Conservation (phyloP, 2,888 invertebrate genomes). For the Drosophila merina region DNA sequence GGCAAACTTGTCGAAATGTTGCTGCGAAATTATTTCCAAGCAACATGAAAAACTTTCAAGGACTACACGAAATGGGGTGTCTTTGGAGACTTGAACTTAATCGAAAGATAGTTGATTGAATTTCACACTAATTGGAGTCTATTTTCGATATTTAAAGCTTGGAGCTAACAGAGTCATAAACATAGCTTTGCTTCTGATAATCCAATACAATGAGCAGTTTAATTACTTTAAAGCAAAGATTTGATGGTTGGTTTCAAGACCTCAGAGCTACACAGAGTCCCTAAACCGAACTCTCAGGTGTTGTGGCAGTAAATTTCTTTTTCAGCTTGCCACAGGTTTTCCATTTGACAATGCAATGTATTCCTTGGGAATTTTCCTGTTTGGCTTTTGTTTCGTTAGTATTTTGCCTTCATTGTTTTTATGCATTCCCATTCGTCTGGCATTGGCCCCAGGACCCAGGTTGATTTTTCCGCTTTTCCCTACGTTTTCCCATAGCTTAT, state of each 20-base stretch:
- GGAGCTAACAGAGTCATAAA: neutral
- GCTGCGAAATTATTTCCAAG: slow-evolving; percentile 51
- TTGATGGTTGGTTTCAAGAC: too few relatives aligned
- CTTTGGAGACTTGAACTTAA: neutral
- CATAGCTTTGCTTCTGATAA: too few relatives aligned
- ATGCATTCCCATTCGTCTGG: slow-evolving; percentile 28
- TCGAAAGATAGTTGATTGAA: slow-evolving; percentile 2
- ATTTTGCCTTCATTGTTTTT: slow-evolving; percentile 47
- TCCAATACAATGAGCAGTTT: too few relatives aligned
- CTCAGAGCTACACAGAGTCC: neutral
- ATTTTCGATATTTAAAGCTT: neutral
- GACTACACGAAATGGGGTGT: slow-evolving; percentile 16
- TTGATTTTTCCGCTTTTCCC: slow-evolving; percentile 6
- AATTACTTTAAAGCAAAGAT: neutral
- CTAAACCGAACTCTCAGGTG: slow-evolving; percentile 35
- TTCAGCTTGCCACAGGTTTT: slow-evolving; percentile 45
- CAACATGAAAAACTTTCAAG: slow-evolving; percentile 55
- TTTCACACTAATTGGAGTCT: neutral
- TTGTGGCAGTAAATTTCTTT: slow-evolving; percentile 30
- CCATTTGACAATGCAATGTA: slow-evolving; percentile 18
- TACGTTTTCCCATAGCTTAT: slow-evolving; percentile 57
- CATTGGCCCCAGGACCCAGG: slow-evolving; percentile 8
- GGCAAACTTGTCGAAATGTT: slow-evolving; percentile 59
- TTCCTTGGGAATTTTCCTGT: slow-evolving; percentile 17
- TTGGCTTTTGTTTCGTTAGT: slow-evolving; percentile 13